Evolutionary conservation across 2,113 vertebrate genomes (phyloP).

Genomic region (Lanius collurio): DNA sequence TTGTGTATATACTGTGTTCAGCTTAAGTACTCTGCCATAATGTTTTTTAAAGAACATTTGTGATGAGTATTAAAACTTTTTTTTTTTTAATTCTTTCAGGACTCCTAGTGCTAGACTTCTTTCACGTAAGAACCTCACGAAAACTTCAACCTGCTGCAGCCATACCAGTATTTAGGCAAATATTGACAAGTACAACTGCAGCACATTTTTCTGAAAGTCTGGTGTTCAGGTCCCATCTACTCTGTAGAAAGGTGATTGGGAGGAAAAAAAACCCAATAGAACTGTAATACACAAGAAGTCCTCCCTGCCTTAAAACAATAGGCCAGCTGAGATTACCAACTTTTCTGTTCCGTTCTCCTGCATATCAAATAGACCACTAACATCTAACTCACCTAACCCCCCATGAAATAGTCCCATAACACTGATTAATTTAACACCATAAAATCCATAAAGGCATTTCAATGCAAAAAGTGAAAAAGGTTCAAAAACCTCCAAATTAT

Average conservation of each 20-base stretch:
- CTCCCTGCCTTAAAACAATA: not conserved
- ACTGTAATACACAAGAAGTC: not conserved
- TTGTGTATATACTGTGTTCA: not conserved
- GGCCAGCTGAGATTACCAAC: not conserved
- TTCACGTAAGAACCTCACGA: not conserved
- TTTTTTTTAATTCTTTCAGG: not conserved
- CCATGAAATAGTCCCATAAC: not conserved
- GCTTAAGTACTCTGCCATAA: not conserved
- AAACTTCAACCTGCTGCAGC: not conserved
- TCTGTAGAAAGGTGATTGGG: not conserved
- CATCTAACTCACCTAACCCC: not conserved
- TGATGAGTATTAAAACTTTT: not conserved
- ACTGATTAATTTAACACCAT: not conserved
- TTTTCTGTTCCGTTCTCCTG: not conserved
- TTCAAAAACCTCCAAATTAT: not conserved
- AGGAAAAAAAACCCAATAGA: rapidly evolving
- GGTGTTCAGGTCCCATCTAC: not conserved
- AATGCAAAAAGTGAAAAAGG: not conserved
- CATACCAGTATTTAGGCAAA: not conserved
- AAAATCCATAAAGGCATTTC: not conserved
- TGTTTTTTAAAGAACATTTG: not conserved
- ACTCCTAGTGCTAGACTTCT: not conserved
- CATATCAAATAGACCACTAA: not conserved
- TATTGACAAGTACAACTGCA: not conserved
- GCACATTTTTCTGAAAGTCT: not conserved